Base-by-base conservation (phyloP, 2,888 invertebrate genomes). In the Luffia ferchaultella region DNA sequence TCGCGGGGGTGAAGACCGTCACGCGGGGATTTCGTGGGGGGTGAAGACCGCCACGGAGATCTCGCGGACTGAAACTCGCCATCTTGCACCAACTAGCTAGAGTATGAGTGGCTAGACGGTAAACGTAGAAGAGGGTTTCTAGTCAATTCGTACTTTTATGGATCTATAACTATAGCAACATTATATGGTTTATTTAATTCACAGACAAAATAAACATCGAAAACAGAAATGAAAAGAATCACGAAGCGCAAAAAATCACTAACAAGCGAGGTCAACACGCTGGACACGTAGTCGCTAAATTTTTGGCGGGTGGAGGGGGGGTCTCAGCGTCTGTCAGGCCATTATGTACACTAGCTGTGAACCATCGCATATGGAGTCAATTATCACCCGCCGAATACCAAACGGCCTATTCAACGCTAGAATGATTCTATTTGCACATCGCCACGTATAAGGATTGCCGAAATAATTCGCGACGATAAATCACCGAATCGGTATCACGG, bases 321-420 rank as follows among this genome's bases (percentile, higher is more conserved):
- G n/a, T n/a, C n/a, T n/a, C n/a, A n/a, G 30, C 30, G 30, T 30
- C 30, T 30, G 30, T 12, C 54, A 56, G 61, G 53, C 58, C 60
- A 60, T 58, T 50, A 54, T 67, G 62, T 72, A 68, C 68, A 56
- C 55, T 62, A 63, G 41, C 53, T 54, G 64, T 73, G 60, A 59
- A 55, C 51, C 43, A 52, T 55, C 52, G 46, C 52, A 53, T 66
- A 62, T 66, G 61, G 65, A 61, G 65, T 63, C 60, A 60, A 65
- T 70, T 70, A 73, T 61, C 63, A 53, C 15, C 48, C 46, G 50
- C 42, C 47, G 46, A 49, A 46, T 49, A 50, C 46, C 20, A 51
- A 30, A 30, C 30, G 30, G 12, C 30, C 30, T 30, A 30, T 30
- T 30, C 30, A 30, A 30, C 3, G 30, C 5, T 12, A 30, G 3